phyloP scores from a whole-genome alignment of 2,797 vertebrate species.

The Vireo griseus region DNA sequence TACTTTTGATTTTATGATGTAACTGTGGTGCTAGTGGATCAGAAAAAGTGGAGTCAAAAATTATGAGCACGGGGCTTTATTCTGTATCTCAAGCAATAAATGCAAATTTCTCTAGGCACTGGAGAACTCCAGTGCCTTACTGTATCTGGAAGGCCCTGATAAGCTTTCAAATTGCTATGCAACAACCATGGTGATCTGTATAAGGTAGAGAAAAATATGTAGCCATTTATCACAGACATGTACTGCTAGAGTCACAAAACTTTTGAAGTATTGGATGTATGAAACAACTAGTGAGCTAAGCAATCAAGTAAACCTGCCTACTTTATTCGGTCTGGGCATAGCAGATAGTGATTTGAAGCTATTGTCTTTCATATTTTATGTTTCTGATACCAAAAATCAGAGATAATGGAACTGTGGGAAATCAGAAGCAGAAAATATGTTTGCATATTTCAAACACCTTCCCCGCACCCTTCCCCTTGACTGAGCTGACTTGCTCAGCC shows the following conservation, averaged over 20 bases:
- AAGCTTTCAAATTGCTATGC: neutral
- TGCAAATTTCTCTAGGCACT: neutral
- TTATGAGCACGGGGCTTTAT: fast-evolving
- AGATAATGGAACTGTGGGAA: neutral
- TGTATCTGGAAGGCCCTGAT: neutral
- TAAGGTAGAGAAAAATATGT: neutral
- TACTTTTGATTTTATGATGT: neutral
- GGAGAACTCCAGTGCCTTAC: neutral
- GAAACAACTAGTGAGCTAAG: neutral
- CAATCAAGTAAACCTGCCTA: neutral
- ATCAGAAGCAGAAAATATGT: neutral
- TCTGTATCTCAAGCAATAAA: neutral
- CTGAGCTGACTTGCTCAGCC: neutral
- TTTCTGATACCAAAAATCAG: neutral
- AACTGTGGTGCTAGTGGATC: neutral
- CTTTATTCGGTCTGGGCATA: neutral
- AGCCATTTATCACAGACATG: neutral
- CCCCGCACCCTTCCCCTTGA: fast-evolving
- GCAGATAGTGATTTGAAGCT: neutral
- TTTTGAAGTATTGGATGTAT: neutral
- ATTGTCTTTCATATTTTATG: neutral
- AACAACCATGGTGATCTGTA: neutral
- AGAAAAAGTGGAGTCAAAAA: neutral
- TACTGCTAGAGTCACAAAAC: neutral
- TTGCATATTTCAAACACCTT: neutral